A percentile compares a stretch with the other conserved stretches of the same genome.
These are phyloP conservation scores for Acleris holmiana DNA, from an alignment of 2,888 invertebrate species.

Conservation along the genomic window DNA sequence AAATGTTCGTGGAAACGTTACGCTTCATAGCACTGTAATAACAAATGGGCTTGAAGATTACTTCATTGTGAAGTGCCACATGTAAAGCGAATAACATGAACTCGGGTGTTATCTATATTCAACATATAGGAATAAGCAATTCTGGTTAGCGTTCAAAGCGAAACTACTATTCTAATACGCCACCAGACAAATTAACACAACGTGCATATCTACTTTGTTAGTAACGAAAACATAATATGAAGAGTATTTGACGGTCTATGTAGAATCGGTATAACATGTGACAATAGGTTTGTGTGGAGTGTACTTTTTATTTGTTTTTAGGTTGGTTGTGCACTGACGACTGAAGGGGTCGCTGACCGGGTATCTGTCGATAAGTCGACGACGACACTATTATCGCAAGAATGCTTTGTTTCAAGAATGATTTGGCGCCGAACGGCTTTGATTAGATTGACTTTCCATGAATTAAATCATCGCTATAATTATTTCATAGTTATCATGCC, in stretches of 20 bases:
- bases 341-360: conserved; percentile 72
- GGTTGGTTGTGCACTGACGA: conserved; percentile 50
- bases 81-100: background rate
- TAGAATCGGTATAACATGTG: background rate
- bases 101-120: background rate
- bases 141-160: background rate
- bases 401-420: conserved; percentile 76
- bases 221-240: background rate
- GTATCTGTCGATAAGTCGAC: conserved; percentile 77
- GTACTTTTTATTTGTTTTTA: conserved; percentile 48
- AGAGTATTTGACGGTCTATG: background rate
- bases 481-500: background rate
- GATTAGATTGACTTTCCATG: conserved; percentile 67
- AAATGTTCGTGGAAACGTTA: background rate
- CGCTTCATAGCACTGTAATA: background rate
- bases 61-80: background rate
- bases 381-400: conserved; percentile 75
- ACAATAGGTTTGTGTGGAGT: background rate
- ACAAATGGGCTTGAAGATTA: background rate
- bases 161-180: background rate
- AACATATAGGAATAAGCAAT: background rate
- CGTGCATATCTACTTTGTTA: background rate
- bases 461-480: conserved; percentile 31
- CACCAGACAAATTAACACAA: background rate
- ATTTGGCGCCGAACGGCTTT: conserved; percentile 61